phyloP scores from a whole-genome alignment of 2,113 vertebrate species.

The Hemibagrus wyckioides region DNA sequence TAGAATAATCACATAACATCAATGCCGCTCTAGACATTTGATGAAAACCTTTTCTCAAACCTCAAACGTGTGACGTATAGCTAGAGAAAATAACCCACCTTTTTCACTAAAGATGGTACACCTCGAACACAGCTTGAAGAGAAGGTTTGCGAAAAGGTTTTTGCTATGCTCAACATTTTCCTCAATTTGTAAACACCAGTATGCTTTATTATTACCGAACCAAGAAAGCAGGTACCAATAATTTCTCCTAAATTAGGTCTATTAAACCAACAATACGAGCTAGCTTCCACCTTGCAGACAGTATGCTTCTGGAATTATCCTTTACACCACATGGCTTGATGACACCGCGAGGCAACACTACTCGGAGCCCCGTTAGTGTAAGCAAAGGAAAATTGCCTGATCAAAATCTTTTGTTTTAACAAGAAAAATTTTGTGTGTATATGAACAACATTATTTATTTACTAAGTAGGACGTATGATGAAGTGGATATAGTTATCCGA shows the following conservation, averaged over 20 bases:
- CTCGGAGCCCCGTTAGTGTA: neutral
- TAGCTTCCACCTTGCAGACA: neutral
- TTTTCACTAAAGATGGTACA: neutral
- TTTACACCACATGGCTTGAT: constrained; percentile 28
- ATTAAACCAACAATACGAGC: neutral
- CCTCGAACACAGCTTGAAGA: neutral
- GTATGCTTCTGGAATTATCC: constrained; percentile 30
- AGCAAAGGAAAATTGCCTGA: neutral
- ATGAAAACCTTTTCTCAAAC: neutral
- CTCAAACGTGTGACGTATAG: neutral
- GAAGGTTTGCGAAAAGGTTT: neutral
- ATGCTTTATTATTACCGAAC: neutral
- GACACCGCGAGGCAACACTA: constrained; percentile 1
- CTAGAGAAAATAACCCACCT: neutral
- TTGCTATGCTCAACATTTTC: constrained; percentile 20
- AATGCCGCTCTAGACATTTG: neutral
- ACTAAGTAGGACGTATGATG: neutral
- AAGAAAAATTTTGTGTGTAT: neutral
- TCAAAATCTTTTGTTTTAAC: neutral
- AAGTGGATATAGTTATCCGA: neutral
- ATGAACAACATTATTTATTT: neutral
- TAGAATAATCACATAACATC: neutral
- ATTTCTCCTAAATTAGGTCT: neutral
- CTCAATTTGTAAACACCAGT: neutral
- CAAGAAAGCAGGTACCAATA: neutral